Conservation (phyloP, 2,888 invertebrate genomes). For the Unio pictorum region DNA sequence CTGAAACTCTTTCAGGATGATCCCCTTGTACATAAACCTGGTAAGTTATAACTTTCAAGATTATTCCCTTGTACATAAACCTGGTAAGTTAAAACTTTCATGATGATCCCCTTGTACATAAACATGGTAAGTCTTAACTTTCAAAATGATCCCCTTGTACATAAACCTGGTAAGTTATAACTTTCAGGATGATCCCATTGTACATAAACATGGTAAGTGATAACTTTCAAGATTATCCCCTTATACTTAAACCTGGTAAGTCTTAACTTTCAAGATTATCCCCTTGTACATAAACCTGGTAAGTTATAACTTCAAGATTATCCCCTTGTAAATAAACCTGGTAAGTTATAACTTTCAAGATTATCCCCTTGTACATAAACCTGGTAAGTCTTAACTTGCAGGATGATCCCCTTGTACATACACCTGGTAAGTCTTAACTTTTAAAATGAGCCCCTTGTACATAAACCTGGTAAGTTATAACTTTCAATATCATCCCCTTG, state of each 20-base stretch:
- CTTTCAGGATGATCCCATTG: slow-evolving; percentile 75
- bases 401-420: slow-evolving; percentile 74
- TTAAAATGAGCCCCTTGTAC: slow-evolving; percentile 74
- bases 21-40: slow-evolving; percentile 74
- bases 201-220: slow-evolving; percentile 73
- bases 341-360: slow-evolving; percentile 73
- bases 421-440: slow-evolving; percentile 74
- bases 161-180: slow-evolving; percentile 72
- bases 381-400: slow-evolving; percentile 73
- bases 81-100: slow-evolving; percentile 74
- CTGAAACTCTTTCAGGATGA: slow-evolving; percentile 76
- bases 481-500: slow-evolving; percentile 76
- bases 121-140: slow-evolving; percentile 74
- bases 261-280: slow-evolving; percentile 74
- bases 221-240: slow-evolving; percentile 75
- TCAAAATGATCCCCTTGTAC: slow-evolving; percentile 74
- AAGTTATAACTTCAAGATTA: slow-evolving; percentile 74
- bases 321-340: slow-evolving; percentile 74
- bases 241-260: slow-evolving; percentile 74
- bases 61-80: slow-evolving; percentile 74
- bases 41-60: slow-evolving; percentile 73
- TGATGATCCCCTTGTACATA: slow-evolving; percentile 74
- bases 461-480: slow-evolving; percentile 72
- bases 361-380: slow-evolving; percentile 74
- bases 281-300: slow-evolving; percentile 74